Percentiles rank a stretch among this genome's conserved stretches.
Conservation (phyloP, 2,113 vertebrate species). For the Hemiscyllium ocellatum region DNA sequence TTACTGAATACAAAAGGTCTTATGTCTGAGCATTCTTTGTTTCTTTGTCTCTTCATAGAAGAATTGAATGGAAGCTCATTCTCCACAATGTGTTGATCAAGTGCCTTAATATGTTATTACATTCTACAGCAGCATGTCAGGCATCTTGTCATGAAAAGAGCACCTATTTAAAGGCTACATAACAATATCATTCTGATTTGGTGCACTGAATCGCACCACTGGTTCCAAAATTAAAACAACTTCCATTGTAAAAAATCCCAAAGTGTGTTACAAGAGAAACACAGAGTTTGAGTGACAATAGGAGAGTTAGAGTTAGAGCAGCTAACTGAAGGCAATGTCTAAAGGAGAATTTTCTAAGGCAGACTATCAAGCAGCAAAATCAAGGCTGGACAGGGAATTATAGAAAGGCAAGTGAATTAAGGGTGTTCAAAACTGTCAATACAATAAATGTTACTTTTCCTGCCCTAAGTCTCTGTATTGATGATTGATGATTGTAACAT, state of each 20-base stretch:
- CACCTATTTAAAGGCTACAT: background rate
- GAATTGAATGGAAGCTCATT: background rate
- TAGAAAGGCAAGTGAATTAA: too few relatives aligned
- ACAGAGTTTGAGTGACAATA: background rate
- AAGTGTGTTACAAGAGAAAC: background rate
- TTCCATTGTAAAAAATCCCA: background rate
- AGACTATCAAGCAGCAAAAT: background rate
- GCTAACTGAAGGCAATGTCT: background rate
- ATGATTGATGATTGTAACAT: background rate
- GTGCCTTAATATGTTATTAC: background rate
- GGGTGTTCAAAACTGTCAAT: background rate
- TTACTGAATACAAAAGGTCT: background rate
- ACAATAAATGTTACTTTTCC: background rate
- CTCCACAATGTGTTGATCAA: background rate
- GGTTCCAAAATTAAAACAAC: background rate
- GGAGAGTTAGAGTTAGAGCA: background rate
- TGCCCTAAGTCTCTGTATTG: too few relatives aligned
- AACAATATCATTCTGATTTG: background rate
- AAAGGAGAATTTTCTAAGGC: background rate
- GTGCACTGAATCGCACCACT: background rate
- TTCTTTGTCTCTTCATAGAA: conserved; percentile 2
- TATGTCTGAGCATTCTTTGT: background rate
- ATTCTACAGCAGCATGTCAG: background rate
- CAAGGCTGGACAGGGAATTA: background rate
- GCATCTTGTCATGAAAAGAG: background rate